Evolutionary conservation across 2,113 vertebrate genomes (phyloP), one percentile per base, ranked within the genome.

Genomic region (Hemiscyllium ocellatum): DNA sequence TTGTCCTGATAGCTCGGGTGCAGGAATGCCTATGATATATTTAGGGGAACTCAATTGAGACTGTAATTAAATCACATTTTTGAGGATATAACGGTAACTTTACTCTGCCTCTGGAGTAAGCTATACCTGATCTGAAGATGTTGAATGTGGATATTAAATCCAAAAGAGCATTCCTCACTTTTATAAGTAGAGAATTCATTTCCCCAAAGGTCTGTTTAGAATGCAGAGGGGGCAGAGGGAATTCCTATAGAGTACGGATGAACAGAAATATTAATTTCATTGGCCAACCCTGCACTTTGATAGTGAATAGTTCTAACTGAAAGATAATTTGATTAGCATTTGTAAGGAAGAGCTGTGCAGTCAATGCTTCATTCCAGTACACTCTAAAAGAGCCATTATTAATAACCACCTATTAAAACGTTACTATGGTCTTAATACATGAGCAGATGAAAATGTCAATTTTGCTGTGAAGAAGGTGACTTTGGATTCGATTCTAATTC

Each of bases 241-340:
- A 6, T 12, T 72, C 13, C 22, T 29, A 5, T 72, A 29, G 68
- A 72, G 29, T 19, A 47, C 37, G 56, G n/a, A 69, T 22, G 91
- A 94, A 42, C 22, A 72, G 68, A 72, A 95, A 47, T 72, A 29
- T 37, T 72, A 69, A 95, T 72, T 42, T 95, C 93, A 95, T 95
- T 95, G 47, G 50, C 72, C 68, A 72, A 47, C 47, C 47, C 94
- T 95, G 94, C 47, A 76, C 42, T 95, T 70, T 95, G 94, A 50
- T 95, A 47, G 69, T 19, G 22, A 95, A 52, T 17, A 47, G 24
- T 69, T 52, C 94, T 13, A 47, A 72, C 42, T 72, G 68, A 95
- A 95, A 76, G 94, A 52, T 72, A 95, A 95, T 72, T 95, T 95
- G 94, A 52, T 95, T 33, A 95, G 24, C 69, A 42, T 24, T 76